Evolutionary conservation across 2,113 vertebrate species (phyloP).

Genomic region (Sula dactylatra): DNA sequence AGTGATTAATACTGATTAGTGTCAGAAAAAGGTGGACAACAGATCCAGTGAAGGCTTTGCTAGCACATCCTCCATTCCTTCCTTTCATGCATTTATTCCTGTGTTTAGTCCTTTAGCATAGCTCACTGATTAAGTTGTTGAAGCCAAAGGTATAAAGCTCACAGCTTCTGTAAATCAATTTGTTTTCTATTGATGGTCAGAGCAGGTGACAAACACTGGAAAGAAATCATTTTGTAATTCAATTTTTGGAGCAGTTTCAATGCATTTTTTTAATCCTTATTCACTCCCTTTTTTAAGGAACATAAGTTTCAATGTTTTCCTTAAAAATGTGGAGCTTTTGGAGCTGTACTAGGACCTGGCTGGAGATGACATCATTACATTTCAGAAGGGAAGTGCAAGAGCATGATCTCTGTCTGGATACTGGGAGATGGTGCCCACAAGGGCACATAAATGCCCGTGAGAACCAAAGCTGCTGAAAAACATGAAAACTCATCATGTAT

Average conservation of each 20-base stretch:
- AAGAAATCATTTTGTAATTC: background rate
- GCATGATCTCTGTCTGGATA: rapidly evolving
- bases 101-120: background rate
- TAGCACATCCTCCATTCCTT: background rate
- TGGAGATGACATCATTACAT: background rate
- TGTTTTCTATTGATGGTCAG: background rate
- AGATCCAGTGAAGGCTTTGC: background rate
- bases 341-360: background rate
- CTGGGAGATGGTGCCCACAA: background rate
- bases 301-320: background rate
- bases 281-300: background rate
- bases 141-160: background rate
- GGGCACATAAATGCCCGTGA: background rate
- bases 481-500: background rate
- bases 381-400: background rate
- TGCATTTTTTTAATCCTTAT: background rate
- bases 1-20: background rate
- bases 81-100: background rate
- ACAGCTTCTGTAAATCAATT: background rate
- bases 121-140: background rate
- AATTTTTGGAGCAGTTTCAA: background rate
- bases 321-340: background rate
- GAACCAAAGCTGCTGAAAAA: background rate
- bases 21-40: background rate
- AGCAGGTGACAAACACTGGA: background rate